Percentiles rank a stretch among this genome's conserved stretches.
These are phyloP conservation scores for Trichoplax adhaerens DNA, from an alignment of 37 sponge, comb jelly and placozoan genomes.

Conservation along the genomic window DNA sequence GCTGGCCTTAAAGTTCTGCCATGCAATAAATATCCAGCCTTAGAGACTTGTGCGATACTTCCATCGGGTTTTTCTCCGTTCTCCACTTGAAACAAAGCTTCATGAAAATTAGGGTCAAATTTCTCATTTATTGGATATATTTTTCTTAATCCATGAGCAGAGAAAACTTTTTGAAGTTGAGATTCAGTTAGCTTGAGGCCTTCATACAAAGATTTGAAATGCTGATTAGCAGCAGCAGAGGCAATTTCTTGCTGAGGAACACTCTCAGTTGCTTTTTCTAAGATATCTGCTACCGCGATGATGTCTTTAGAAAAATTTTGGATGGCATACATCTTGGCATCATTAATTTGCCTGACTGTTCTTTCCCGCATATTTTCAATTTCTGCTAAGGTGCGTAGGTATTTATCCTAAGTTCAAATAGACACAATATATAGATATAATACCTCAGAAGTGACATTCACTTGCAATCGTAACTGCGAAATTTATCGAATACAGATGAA, in stretches of 20 bases:
- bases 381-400: conserved; percentile 72
- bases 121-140: conserved; percentile 47
- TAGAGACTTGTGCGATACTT: conserved; percentile 47
- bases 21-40: conserved; percentile 65
- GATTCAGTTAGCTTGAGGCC: conserved; percentile 73
- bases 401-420: conserved; percentile 46
- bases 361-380: conserved; percentile 72
- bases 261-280: conserved; percentile 74
- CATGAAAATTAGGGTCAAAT: conserved; percentile 84
- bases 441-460: too few relatives aligned
- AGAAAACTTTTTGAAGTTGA: conserved; percentile 64
- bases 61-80: conserved; percentile 45
- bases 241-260: conserved; percentile 20
- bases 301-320: conserved; percentile 79
- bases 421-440: too few relatives aligned
- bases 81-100: conserved; percentile 80
- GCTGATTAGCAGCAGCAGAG: conserved; percentile 16
- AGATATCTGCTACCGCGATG: conserved; percentile 74
- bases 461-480: too few relatives aligned
- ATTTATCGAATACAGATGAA: too few relatives aligned
- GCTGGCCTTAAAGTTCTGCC: conserved; percentile 80
- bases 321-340: conserved; percentile 68
- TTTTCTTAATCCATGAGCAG: conserved; percentile 54
- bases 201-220: conserved; percentile 33
- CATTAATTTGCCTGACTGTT: conserved; percentile 50